These are phyloP conservation scores for Archips xylosteana DNA, from an alignment of 2,888 invertebrate genomes.

Conservation along the genomic window DNA sequence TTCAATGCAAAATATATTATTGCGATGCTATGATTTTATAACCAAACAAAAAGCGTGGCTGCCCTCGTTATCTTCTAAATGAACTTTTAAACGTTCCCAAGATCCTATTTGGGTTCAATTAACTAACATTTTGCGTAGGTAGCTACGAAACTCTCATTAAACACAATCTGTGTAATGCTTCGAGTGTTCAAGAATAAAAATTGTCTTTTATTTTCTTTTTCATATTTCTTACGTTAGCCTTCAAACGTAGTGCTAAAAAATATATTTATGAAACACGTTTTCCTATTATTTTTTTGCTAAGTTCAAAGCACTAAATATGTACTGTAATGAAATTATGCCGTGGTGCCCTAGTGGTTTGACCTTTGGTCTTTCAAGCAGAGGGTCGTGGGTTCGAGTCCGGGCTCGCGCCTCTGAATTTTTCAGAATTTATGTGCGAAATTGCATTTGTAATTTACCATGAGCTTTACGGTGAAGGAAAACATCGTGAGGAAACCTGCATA, in stretches of 20 bases:
- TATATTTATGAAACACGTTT: not conserved
- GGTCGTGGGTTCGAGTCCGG: too few relatives aligned
- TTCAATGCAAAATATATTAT: too few relatives aligned
- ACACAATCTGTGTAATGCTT: conserved; percentile 5
- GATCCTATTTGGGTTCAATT: conserved; percentile 57
- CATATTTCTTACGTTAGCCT: not conserved
- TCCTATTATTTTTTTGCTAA: not conserved
- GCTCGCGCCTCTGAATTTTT: too few relatives aligned
- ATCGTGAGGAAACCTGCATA: too few relatives aligned
- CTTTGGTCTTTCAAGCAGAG: too few relatives aligned
- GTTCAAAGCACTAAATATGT: too few relatives aligned
- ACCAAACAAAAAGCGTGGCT: conserved; percentile 61
- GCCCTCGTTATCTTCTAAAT: conserved; percentile 59
- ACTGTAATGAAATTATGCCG: too few relatives aligned
- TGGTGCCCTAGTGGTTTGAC: too few relatives aligned
- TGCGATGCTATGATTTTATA: not conserved
- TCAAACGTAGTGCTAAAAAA: not conserved
- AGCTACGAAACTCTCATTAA: conserved; percentile 33
- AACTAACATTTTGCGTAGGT: conserved; percentile 55
- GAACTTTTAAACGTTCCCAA: conserved; percentile 54
- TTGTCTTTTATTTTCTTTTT: not conserved
- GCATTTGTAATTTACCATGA: too few relatives aligned
- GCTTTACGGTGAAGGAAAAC: too few relatives aligned
- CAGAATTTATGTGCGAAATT: too few relatives aligned
- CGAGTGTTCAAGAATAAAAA: not conserved